Base-by-base conservation (phyloP, 2,797 vertebrate genomes). In the Halcyon smyrnensis region DNA sequence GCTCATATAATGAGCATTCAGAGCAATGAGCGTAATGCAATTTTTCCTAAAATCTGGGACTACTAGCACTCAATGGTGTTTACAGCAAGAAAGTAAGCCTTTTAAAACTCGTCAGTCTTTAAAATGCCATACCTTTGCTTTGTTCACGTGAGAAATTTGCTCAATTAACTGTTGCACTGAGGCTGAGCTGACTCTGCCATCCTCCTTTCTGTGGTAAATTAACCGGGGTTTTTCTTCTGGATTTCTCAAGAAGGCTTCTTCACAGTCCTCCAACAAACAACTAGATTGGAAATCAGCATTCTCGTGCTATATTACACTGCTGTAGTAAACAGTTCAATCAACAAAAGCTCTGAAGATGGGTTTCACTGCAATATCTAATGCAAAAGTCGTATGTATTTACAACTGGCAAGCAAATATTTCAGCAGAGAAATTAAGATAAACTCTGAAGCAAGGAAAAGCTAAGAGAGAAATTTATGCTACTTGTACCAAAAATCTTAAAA, bases 191-290 rank as follows among this genome's bases (percentile, higher is more conserved):
- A 88, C 96, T 86, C 95, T 94, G 62, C 97, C 98, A 51, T 98
- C 98, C 70, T 98, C 98, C 11, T 97, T 98, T 86, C 98, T 98
- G 97, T 98, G 98, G 97, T 99, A 99, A 80, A 99, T 98, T 79
- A 99, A 98, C 54, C 99, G 97, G 16, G 99, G 99, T 51, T 98
- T 99, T 88, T 99, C 98, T 75, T 99, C 99, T 27, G 99, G 97
- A 95, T 99, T 99, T 97, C 98, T 99, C 97, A 99, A 98, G 96
- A 99, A 99, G 43, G 98, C 99, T 97, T 99, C 99, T 95, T 99
- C 98, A 82, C 98, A 99, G 95, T 99, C 99, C 93, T 99, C 99
- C 94, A 98, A 87, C 94, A 99, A 97, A 90, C 98, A 98, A 95
- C 99, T 99, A 97, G 87, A 97, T 96, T 87, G 94, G 91, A 97